Evolutionary conservation across 2,113 vertebrate species (phyloP).

Genomic region (Setophaga kirtlandii): DNA sequence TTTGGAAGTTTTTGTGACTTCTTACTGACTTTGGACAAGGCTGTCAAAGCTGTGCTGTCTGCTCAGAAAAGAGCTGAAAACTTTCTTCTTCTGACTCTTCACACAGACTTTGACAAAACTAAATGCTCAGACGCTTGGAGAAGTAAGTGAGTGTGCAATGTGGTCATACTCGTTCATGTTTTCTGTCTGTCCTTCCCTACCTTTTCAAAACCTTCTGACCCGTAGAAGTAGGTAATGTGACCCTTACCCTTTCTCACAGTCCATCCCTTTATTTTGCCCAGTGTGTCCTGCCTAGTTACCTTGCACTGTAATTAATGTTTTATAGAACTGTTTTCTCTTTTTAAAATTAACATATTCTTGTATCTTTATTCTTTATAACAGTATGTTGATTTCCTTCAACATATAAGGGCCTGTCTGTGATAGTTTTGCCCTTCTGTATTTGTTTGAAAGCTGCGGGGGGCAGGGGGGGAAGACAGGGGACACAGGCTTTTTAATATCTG

Average conservation of each 20-base stretch:
- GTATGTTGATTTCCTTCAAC: not conserved
- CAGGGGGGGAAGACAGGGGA: not conserved
- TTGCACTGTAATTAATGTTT: not conserved
- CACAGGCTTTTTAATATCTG: not conserved
- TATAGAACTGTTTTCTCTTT: not conserved
- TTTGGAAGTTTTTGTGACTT: too few species aligned
- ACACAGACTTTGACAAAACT: not conserved
- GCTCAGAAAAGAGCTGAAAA: not conserved
- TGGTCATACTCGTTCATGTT: not conserved
- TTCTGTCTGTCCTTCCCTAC: not conserved
- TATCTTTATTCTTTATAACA: not conserved
- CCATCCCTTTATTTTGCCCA: not conserved
- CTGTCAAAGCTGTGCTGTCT: too few species aligned
- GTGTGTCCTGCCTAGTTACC: not conserved
- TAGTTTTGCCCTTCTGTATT: not conserved
- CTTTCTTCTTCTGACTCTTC: not conserved
- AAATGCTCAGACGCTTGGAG: accelerated
- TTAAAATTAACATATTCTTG: not conserved
- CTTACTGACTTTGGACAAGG: too few species aligned
- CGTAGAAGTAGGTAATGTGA: not conserved
- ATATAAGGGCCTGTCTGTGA: not conserved
- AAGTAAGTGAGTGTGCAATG: not conserved
- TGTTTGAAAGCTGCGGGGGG: not conserved
- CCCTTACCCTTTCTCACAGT: not conserved
- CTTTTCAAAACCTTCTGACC: not conserved